Conservation (phyloP, 1,140 invertebrate genomes). For the Aphaenogaster rudis region DNA sequence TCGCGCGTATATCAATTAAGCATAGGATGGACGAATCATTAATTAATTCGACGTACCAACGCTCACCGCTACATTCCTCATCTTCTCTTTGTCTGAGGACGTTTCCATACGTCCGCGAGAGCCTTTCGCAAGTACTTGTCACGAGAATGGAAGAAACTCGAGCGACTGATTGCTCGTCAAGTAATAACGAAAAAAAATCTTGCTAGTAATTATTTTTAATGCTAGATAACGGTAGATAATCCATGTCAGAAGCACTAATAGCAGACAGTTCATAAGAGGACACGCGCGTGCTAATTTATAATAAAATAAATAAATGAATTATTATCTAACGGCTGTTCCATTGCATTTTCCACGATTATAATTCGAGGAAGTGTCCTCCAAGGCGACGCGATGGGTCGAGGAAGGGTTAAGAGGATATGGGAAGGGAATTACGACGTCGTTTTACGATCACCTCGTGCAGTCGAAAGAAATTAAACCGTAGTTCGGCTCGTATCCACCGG, state of each 20-base stretch:
- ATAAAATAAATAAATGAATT: conserved; percentile 30
- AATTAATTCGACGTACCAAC: conserved; percentile 60
- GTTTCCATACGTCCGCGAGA: background rate
- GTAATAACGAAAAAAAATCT: background rate
- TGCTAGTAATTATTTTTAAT: background rate
- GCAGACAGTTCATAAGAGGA: background rate
- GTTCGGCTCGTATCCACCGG: conserved; percentile 27
- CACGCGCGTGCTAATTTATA: background rate
- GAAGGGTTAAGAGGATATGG: conserved; percentile 50
- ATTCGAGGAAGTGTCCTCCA: conserved; percentile 18
- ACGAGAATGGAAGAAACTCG: conserved; percentile 9
- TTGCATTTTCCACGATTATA: conserved; percentile 38
- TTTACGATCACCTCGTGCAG: conserved; percentile 71
- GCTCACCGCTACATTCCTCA: background rate
- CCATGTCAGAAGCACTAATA: background rate
- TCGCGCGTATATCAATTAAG: conserved; percentile 76
- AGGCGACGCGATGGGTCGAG: conserved; percentile 10
- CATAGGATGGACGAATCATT: conserved; percentile 72
- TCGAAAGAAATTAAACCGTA: conserved; percentile 71
- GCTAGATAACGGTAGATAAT: background rate
- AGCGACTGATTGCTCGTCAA: conserved; percentile 16
- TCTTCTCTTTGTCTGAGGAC: background rate
- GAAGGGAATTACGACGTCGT: conserved; percentile 70
- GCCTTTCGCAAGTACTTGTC: conserved; percentile 2
- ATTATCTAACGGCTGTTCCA: background rate